Conservation (phyloP, 1,140 invertebrate genomes). For the Drosophila sulfurigaster region DNA sequence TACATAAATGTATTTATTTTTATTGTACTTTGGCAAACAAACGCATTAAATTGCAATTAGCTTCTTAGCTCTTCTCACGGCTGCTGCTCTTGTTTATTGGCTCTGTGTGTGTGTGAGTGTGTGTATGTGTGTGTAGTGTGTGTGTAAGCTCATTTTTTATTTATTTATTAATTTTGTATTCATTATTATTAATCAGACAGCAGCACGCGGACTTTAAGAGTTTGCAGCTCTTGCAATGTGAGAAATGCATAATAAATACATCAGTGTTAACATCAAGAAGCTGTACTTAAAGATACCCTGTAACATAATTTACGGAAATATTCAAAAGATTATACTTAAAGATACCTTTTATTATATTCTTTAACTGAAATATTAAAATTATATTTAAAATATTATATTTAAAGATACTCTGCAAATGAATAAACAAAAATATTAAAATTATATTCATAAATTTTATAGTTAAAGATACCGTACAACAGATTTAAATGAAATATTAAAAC, state of each 20-base stretch:
- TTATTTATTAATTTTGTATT: constrained; percentile 70
- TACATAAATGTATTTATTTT: constrained; percentile 49
- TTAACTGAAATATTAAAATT: too few species aligned
- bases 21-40: constrained; percentile 69
- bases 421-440: too few species aligned
- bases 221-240: constrained; percentile 34
- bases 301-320: too few species aligned
- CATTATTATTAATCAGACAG: constrained; percentile 67
- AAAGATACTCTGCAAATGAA: too few species aligned
- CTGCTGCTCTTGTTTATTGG: constrained; percentile 32
- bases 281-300: background rate
- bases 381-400: too few species aligned
- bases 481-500: too few species aligned
- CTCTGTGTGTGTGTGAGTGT: background rate
- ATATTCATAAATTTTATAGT: too few species aligned
- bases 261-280: background rate
- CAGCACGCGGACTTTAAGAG: constrained; percentile 49
- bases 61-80: constrained; percentile 51
- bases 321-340: too few species aligned
- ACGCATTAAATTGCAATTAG: constrained; percentile 80
- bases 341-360: too few species aligned
- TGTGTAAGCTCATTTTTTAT: constrained; percentile 54
- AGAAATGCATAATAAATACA: constrained; percentile 29
- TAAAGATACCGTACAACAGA: too few species aligned
- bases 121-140: constrained; percentile 7